Base-by-base conservation (phyloP, 30 jellyfish, hydroid and myxozoan genomes). In the Aurelia coerulea region DNA sequence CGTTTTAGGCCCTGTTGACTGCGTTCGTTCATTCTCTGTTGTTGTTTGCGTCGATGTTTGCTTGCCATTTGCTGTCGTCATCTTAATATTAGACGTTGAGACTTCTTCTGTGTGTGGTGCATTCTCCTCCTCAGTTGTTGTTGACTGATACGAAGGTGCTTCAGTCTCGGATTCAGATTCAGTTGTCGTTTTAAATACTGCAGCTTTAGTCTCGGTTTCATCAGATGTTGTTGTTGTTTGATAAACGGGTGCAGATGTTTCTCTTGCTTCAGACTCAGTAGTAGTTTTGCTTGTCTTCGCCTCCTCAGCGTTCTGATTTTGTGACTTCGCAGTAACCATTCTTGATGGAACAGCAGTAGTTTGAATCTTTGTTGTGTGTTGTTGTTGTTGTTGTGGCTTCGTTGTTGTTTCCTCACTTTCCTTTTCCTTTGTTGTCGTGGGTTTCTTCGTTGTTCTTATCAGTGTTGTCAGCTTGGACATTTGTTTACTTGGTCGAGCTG, bases 71-170 rank as follows among this genome's bases (percentile, higher is more conserved):
- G 34, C 83, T 15, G 29, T n/a, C 31, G 87, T 62, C 5, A 41
- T 76, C 87, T 77, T 73, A 11, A 51, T 54, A 4, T 73, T 77
- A 3, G 87, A 77, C 2, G 87, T 77, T 34, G 87, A 78, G 19
- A 10, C 68, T 34, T 62, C 87, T 3, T 75, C 63, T 15, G 77
- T 62, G 35, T 23, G 89, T 35, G 80, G 89, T 42, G 81, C 80
- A 33, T 79, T 74, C 39, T 79, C 89, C 41, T 35, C 49, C 29
- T 78, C 33, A 10, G 80, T 31, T 5, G 89, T 56, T 34, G 56
- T 34, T 60, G 76, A 35, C 35, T 15, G 60, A 7, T 50, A 13
- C 18, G 88, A 31, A 29, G 69, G 41, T 39, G 70, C 35, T 60
- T 60, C 35, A 60, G 70, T 60, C 13, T 60, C 35, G 35, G 70